A percentile compares a stretch with the other conserved stretches of the same genome.
Conservation (phyloP, 2,113 vertebrate genomes). For the Sciurus niger region DNA sequence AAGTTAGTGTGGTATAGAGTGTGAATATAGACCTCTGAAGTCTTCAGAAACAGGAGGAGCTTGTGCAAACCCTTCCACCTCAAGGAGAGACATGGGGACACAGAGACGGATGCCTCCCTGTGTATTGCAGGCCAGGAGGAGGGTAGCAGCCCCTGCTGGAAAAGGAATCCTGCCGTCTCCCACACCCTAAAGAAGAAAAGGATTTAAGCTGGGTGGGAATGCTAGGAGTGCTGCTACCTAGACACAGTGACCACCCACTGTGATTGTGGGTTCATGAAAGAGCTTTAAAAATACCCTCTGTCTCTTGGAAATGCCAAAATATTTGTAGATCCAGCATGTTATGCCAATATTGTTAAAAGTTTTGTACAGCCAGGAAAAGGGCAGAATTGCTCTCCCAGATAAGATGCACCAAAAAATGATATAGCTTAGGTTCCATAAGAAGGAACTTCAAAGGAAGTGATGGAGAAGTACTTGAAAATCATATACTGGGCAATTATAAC, state of each 20-base stretch:
- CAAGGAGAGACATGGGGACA: neutral
- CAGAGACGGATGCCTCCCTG: neutral
- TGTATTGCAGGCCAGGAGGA: neutral
- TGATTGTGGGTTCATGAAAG: neutral
- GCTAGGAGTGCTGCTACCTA: neutral
- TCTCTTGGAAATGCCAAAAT: neutral
- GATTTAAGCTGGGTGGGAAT: neutral
- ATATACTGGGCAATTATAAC: neutral
- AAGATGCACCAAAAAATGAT: neutral
- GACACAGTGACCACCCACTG: too few relatives aligned
- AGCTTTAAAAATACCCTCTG: neutral
- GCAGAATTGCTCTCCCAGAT: neutral
- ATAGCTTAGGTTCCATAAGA: neutral
- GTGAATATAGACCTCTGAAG: neutral
- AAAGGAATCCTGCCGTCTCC: too few relatives aligned
- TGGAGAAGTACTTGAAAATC: neutral
- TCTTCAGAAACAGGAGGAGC: neutral
- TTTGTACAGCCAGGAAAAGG: neutral
- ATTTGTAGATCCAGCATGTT: neutral
- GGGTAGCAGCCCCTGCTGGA: neutral
- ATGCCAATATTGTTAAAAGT: neutral
- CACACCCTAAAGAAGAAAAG: neutral
- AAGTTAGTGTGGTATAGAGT: neutral
- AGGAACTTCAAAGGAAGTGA: neutral
- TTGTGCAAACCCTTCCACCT: neutral